Evolutionary conservation across 2,888 invertebrate species (phyloP), one percentile per base, ranked within the genome.

Genomic region (Nephrotoma appendiculata): DNA sequence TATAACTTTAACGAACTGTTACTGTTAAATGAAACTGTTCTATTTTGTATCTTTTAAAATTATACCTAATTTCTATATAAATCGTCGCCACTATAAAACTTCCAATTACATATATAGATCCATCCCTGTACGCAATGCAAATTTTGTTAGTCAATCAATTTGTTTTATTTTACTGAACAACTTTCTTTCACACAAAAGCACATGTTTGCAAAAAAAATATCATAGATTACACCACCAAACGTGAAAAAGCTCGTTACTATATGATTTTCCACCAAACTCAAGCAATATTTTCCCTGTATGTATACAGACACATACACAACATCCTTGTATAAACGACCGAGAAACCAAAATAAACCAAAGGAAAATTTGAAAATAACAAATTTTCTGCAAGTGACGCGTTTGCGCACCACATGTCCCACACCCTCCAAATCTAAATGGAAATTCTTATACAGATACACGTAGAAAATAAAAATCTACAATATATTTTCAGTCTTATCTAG

Each of bases 401-500:
- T 71, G 71, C 71, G 71, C 71, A 71, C 31, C 31, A 31, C 31
- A 71, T 71, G 71, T 71, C 31, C 71, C 71, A 71, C 71, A 71
- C 71, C 71, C 71, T 71, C 71, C 71, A 71, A 15, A 57, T 57
- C 15, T 15, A 57, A 9, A 71, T 71, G 57, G 19, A 57, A 19
- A 57, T 57, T 57, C 19, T 6, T 15, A 52, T 52, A 52, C 15
- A 19, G 31, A 71, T 31, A 31, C 71, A 71, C 6, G 31, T 11
- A 31, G 3, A 57, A 71, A 71, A 71, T 71, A 9, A 71, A 31
- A 71, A 71, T 71, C 71, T 31, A 71, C 19, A 71, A 71, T 71
- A 71, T 71, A 71, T 71, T 85, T 85, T 85, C 44, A 85, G 85
- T 85, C 85, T 85, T 42, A 85, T 85, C 85, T 44, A 85, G 85